A percentile compares a stretch with the other conserved stretches of the same genome.
Conservation (phyloP, 2,797 vertebrate genomes). For the Apogon hyalosoma region DNA sequence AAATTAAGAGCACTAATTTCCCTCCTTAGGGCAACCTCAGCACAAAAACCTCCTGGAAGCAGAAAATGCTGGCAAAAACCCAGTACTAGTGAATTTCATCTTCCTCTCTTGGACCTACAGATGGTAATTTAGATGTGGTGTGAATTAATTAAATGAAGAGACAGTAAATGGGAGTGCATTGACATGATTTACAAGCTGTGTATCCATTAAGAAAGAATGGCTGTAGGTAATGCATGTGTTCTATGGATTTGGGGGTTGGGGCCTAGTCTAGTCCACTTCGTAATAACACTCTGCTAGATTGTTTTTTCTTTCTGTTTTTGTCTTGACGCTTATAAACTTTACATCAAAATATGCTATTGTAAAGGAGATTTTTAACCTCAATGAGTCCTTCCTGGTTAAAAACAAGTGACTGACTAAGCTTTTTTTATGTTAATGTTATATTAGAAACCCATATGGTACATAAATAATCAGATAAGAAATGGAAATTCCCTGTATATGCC, state of each 20-base stretch:
- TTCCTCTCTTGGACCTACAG: constrained; percentile 48
- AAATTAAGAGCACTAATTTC: constrained; percentile 47
- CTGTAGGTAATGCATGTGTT: constrained; percentile 35
- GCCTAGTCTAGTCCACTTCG: not conserved
- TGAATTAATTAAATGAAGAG: constrained; percentile 66
- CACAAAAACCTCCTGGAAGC: constrained; percentile 21
- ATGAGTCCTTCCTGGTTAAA: no score
- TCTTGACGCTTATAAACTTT: not conserved
- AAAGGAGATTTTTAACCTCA: no score
- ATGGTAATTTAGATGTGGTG: constrained; percentile 60
- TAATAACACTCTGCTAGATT: not conserved
- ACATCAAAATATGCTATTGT: not conserved
- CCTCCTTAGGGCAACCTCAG: constrained; percentile 26
- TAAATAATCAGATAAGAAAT: no score
- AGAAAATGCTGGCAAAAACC: constrained; percentile 25
- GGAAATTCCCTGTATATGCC: not conserved
- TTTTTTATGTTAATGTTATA: not conserved
- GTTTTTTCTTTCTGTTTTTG: not conserved
- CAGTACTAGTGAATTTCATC: constrained; percentile 38
- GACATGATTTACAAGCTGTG: constrained; percentile 65
- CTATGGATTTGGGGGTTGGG: constrained; percentile 43
- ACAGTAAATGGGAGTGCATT: constrained; percentile 47
- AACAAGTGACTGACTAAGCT: not conserved
- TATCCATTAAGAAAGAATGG: constrained; percentile 51
- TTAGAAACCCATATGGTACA: no score